Evolutionary conservation across 2,797 vertebrate species (phyloP), one percentile per base, ranked within the genome.

Genomic region (Mormyrus hasselquistii): DNA sequence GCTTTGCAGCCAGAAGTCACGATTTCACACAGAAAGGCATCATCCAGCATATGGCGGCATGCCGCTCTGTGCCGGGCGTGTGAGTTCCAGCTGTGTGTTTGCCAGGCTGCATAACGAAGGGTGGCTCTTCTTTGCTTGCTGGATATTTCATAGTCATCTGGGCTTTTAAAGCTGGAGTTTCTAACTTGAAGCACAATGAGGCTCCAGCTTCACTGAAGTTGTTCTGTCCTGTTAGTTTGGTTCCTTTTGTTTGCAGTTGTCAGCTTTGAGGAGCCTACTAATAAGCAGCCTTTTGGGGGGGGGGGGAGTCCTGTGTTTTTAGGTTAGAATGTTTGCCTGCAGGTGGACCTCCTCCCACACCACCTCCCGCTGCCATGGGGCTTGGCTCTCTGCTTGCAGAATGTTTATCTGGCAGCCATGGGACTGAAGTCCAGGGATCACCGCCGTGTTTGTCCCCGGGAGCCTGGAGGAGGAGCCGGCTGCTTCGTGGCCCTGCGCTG

Each of bases 11-110:
- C 52, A 19, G 53, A 55, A 88, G 88, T 82, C 73, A 88, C 34
- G 49, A 88, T 88, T 82, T 88, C 73, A 57, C 73, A 82, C 73
- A 19, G 55, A 53, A 88, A 76, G 87, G 29, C 88, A 57, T 87
- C 25, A 55, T 82, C 88, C 19, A 76, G 50, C 73, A 41, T 88
- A 53, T 88, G 88, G 69, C 38, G 25, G 19, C 8, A 4, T 82
- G 49, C 88, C 52, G 41, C 47, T 82, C 69, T 47, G 47, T 19
- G 34, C 25, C 1, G 38, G 34, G 38, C 1, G 29, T 88, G 50
- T 44, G 73, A 41, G 62, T 88, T 88, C 29, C 73, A 55, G 88
- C 29, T 29, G 38, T 82, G 22, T 82, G 25, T 82, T 53, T 47
- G 55, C 47, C 65, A 41, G 65, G 73, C 16, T 22, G 19, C 49